Conservation (phyloP, 2,797 vertebrate genomes). For the Caiman crocodilus region DNA sequence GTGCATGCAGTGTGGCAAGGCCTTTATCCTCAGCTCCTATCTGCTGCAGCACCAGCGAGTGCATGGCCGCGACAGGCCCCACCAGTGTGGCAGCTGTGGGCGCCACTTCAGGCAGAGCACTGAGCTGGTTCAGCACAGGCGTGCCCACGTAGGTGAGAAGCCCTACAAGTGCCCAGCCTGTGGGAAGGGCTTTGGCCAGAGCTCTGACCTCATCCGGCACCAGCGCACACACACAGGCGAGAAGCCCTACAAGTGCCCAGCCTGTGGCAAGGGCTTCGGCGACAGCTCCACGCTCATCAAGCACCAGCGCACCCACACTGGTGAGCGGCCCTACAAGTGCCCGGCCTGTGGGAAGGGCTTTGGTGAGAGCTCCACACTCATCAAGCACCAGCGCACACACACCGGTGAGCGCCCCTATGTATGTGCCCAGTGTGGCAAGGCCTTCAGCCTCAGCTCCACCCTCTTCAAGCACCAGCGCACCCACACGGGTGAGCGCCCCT, state of each 20-base stretch:
- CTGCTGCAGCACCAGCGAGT: neutral
- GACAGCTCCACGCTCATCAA: neutral
- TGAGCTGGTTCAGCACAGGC: neutral
- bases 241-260: neutral
- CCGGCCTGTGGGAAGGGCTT: neutral
- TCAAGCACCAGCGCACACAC: neutral
- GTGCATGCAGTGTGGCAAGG: neutral
- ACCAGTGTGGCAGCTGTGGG: neutral
- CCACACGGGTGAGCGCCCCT: constrained; percentile 9
- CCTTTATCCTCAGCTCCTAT: neutral
- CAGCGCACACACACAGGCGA: neutral
- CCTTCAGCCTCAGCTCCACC: neutral
- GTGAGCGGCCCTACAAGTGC: neutral
- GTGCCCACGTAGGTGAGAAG: neutral
- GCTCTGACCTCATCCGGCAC: neutral
- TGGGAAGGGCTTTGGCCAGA: neutral
- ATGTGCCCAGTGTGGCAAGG: neutral
- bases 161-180: neutral
- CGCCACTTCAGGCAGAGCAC: neutral
- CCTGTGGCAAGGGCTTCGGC: neutral
- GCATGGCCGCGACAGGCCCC: neutral
- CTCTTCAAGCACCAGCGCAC: neutral
- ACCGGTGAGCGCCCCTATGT: neutral
- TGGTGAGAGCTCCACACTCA: neutral
- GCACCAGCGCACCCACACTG: neutral